phyloP scores from a whole-genome alignment of 1,140 invertebrate species.

The Olivierus martensii region DNA sequence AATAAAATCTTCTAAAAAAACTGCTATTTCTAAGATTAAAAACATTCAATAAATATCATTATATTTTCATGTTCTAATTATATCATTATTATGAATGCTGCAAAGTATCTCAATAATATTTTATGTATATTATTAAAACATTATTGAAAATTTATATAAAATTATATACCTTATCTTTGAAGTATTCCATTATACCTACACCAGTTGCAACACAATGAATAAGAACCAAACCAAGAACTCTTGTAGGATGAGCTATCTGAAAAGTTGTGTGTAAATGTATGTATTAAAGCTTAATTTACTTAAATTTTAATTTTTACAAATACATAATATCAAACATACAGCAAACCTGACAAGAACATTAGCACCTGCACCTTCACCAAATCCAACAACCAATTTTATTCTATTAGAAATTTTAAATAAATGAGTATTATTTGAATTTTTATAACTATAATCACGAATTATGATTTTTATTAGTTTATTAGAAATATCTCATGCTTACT shows the following conservation, averaged over 20 bases:
- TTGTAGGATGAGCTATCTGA: constrained; percentile 50
- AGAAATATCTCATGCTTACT: too few relatives aligned
- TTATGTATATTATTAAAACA: too few relatives aligned
- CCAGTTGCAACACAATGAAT: constrained; percentile 80
- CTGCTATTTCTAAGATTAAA: too few relatives aligned
- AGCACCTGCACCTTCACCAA: constrained; percentile 25
- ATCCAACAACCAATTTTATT: constrained; percentile 23
- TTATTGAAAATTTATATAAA: too few relatives aligned
- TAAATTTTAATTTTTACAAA: not conserved
- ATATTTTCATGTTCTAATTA: too few relatives aligned
- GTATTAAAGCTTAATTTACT: not conserved
- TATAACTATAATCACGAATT: too few relatives aligned
- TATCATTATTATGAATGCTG: too few relatives aligned
- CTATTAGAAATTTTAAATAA: constrained; percentile 4
- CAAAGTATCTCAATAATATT: too few relatives aligned
- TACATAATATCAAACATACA: constrained; percentile 10
- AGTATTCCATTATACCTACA: constrained; percentile 70
- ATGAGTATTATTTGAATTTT: not conserved
- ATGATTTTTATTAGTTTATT: too few relatives aligned
- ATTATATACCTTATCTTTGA: constrained; percentile 64
- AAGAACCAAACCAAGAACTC: constrained; percentile 60
- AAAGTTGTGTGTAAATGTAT: not conserved
- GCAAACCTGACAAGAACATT: constrained; percentile 24
- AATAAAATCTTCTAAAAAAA: too few relatives aligned
- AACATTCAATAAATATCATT: too few relatives aligned